Evolutionary conservation across 2,888 invertebrate species (phyloP).

Genomic region (Clusia tigrina): DNA sequence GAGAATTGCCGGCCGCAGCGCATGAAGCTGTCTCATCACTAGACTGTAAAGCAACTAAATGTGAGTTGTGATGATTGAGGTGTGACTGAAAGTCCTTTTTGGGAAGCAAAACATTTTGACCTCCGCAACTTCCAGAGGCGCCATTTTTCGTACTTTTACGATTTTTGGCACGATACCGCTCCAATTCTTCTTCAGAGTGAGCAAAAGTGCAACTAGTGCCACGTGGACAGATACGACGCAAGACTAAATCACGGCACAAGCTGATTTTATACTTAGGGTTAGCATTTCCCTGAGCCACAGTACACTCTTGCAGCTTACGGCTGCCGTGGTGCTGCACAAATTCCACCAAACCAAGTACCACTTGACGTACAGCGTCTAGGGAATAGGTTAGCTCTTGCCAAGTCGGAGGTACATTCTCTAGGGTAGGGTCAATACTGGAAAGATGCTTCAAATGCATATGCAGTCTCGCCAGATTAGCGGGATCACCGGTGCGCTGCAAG

Average conservation of each 20-base stretch:
- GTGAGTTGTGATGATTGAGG: conserved; percentile 23
- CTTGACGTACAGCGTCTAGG: conserved; percentile 74
- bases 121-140: conserved; percentile 15
- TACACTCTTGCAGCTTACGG: conserved; percentile 70
- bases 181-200: conserved; percentile 89
- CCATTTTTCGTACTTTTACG: conserved; percentile 66
- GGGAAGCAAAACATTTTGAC: conserved; percentile 16
- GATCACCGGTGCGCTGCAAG: conserved; percentile 85
- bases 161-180: conserved; percentile 76
- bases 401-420: conserved; percentile 71
- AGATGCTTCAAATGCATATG: conserved; percentile 83
- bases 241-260: conserved; percentile 85
- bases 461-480: conserved; percentile 79
- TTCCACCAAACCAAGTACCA: conserved; percentile 79
- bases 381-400: conserved; percentile 74
- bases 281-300: conserved; percentile 58
- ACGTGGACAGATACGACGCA: conserved; percentile 83
- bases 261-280: conserved; percentile 87
- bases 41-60: conserved; percentile 23
- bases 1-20: conserved; percentile 42
- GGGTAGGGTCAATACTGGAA: conserved; percentile 85
- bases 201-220: conserved; percentile 91
- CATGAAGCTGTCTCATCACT: conserved; percentile 28
- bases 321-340: conserved; percentile 80
- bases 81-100: conserved; percentile 32